Base-by-base conservation (phyloP, 2,113 vertebrate genomes). In the Lepisosteus oculatus region DNA sequence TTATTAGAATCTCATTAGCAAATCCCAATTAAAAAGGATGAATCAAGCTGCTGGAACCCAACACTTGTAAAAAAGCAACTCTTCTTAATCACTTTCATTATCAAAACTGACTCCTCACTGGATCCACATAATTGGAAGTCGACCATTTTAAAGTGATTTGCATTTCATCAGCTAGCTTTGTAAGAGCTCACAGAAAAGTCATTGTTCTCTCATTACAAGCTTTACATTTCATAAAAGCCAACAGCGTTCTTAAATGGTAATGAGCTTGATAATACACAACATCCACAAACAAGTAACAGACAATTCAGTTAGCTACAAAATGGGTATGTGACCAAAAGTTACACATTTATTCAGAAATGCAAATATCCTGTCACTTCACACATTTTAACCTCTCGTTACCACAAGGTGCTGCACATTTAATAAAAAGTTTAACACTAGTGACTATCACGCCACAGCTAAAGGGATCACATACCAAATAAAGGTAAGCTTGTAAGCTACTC, bases 51-150 rank as follows among this genome's bases (percentile, higher is more conserved):
- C 57, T 59, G 5, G 5, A 59, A n/a, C 57, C 57, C 57, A 59
- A 15, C 57, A 59, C 57, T 59, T 13, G 5, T 59, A 13, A 2
- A 3, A 59, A 13, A 59, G n/a, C 11, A 59, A 13, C 57, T 13
- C n/a, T 59, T 15, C n/a, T 59, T 13, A 11, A 59, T 59, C 57
- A 59, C 57, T 59, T 59, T 59, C 57, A 59, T 59, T 59, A 59
- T 14, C 57, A 59, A 59, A 3, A n/a, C 57, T 14, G 12, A 59
- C n/a, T 59, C 57, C 57, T 59, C 12, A 14, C n/a, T 59, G 57
- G n/a, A 59, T 3, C 57, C 12, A 59, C 14, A 3, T 59, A 59
- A 59, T 59, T 59, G 11, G 57, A 59, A 59, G 57, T 11, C 57
- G 12, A 59, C 57, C 57, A 59, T 59, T 59, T 59, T 59, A 59